Conservation (phyloP, 2,113 vertebrate species). For the Eurypyga helias region DNA sequence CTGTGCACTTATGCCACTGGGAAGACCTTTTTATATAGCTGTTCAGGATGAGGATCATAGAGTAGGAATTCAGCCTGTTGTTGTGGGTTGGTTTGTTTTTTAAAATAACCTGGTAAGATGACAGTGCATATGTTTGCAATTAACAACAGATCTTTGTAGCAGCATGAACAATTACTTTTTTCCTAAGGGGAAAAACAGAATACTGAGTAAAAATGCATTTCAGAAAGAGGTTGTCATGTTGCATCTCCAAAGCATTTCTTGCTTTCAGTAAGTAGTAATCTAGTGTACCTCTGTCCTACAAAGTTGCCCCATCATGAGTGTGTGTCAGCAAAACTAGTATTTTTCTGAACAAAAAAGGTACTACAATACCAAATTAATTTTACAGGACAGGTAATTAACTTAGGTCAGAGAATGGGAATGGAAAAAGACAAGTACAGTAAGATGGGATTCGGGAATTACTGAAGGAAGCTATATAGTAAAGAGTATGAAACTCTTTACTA, state of each 20-base stretch:
- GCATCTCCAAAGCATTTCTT: background rate
- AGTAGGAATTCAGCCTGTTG: background rate
- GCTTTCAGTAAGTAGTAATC: background rate
- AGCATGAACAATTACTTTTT: background rate
- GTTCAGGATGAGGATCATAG: background rate
- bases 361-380: background rate
- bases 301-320: background rate
- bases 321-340: background rate
- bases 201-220: background rate
- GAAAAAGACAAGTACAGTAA: background rate
- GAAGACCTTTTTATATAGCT: background rate
- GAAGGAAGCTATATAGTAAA: background rate
- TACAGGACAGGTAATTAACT: background rate
- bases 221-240: fast-evolving
- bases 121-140: background rate
- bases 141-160: background rate
- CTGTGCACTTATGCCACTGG: background rate
- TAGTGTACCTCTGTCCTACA: background rate
- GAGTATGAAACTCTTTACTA: too few species aligned
- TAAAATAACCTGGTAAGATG: background rate
- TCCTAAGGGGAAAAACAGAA: background rate
- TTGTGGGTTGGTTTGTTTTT: background rate
- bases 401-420: background rate
- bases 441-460: background rate
- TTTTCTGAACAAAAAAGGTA: background rate